Conservation (phyloP, 2,113 vertebrate genomes). For the Potamarius usumacintae region DNA sequence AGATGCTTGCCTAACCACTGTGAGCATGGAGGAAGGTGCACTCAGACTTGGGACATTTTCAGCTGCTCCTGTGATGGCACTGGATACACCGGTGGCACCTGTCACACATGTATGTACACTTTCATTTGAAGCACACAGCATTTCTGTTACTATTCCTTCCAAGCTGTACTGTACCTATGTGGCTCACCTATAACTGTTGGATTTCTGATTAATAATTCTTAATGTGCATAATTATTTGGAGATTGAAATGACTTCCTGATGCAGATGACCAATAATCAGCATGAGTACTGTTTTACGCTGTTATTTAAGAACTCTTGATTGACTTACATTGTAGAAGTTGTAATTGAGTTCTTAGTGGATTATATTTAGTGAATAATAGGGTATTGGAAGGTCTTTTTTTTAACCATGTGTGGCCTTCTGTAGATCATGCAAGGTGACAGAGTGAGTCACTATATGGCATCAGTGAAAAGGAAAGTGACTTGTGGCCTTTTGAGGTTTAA, state of each 20-base stretch:
- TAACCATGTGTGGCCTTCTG: neutral
- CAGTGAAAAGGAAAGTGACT: neutral
- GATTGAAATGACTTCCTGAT: neutral
- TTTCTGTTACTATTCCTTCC: neutral
- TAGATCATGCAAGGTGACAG: neutral
- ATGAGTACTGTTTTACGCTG: neutral
- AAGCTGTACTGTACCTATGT: neutral
- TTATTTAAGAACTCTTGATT: neutral
- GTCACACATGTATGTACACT: constrained; percentile 87
- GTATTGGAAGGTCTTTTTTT: neutral
- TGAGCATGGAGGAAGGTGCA: constrained; percentile 90
- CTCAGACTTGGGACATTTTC: constrained; percentile 94
- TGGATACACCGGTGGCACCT: constrained; percentile 92
- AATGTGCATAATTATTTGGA: neutral
- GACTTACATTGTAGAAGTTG: neutral
- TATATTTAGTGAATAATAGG: neutral
- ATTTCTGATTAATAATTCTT: neutral
- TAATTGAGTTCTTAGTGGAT: neutral
- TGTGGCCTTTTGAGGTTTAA: neutral
- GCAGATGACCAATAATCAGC: neutral
- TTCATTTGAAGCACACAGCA: neutral
- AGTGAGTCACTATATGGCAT: neutral
- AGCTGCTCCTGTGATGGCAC: constrained; percentile 90
- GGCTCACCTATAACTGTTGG: neutral
- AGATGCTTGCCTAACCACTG: constrained; percentile 98